Percentiles rank a stretch among this genome's conserved stretches.
Conservation (phyloP, 1,140 invertebrate species). For the Ruditapes philippinarum region DNA sequence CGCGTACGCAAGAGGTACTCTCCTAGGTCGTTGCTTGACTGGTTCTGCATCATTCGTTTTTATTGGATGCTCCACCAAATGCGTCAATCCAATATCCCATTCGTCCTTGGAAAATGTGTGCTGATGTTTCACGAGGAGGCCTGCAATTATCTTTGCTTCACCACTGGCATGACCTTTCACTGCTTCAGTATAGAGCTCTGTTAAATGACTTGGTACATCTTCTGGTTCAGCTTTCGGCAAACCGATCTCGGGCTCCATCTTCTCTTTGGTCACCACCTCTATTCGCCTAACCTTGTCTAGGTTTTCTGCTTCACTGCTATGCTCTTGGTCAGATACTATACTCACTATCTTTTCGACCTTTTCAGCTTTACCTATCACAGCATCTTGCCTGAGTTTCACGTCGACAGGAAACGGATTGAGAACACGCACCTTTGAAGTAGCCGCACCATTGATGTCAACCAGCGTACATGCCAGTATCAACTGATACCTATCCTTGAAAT, state of each 20-base stretch:
- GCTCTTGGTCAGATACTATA: not conserved
- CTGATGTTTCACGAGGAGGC: not conserved
- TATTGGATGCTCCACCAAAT: not conserved
- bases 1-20: not conserved
- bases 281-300: not conserved
- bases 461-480: not conserved
- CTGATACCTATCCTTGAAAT: not conserved
- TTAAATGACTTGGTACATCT: not conserved
- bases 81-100: not conserved
- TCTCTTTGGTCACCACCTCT: not conserved
- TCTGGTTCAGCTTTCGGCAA: not conserved
- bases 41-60: not conserved
- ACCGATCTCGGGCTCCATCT: not conserved
- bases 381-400: not conserved
- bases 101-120: not conserved
- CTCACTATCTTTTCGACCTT: not conserved
- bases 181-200: not conserved
- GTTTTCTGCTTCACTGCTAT: not conserved
- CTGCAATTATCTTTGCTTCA: not conserved
- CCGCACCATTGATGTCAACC: not conserved
- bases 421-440: not conserved
- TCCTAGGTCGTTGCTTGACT: not conserved
- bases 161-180: not conserved
- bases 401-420: not conserved
- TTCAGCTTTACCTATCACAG: not conserved